Base-by-base conservation (phyloP, 2,113 vertebrate genomes). In the Austrofundulus limnaeus region DNA sequence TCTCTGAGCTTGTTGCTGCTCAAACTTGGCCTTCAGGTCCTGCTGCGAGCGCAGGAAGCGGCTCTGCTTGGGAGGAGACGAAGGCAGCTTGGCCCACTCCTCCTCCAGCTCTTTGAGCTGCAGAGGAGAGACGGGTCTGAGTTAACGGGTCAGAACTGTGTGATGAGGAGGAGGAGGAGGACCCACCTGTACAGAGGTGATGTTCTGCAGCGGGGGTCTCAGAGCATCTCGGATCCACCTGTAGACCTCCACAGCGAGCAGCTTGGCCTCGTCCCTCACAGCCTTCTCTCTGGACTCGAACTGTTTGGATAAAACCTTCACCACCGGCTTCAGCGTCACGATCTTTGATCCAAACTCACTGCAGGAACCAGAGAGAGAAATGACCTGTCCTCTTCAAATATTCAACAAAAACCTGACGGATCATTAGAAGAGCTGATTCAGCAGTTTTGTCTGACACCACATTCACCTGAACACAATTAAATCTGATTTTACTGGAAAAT, bases 261-360 rank as follows among this genome's bases (percentile, higher is more conserved):
- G 86, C 88, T 97, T 99, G 82, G 95, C 96, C 89, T 99, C 97
- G 37, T 99, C 97, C 82, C 97, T 90, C 87, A 99, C 94, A 0
- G 96, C 94, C 82, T 99, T 99, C 77, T 99, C 97, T 87, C 97
- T 94, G 86, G 97, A 99, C 82, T 99, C 97, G 90, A 99, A 99
- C 55, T 96, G 94, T 87, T 98, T 98, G 91, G 95, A 92, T 91
- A 99, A 92, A 48, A 95, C 86, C 92, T 99, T 99, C 74, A 99
- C 97, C 43, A 99, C 92, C 75, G 97, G 96, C 91, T 99, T 99
- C 81, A 99, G 83, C 0, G 92, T 93, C 65, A 96, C 92, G n/a
- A 99, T 98, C 90, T 99, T 99, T 7, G 97, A 98, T 82, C 97
- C 97, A 92, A 95, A 99, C 90, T 98, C 97, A 92, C 97, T 99